phyloP scores from a whole-genome alignment of 2,797 vertebrate species.

The Kryptolebias ocellatus region DNA sequence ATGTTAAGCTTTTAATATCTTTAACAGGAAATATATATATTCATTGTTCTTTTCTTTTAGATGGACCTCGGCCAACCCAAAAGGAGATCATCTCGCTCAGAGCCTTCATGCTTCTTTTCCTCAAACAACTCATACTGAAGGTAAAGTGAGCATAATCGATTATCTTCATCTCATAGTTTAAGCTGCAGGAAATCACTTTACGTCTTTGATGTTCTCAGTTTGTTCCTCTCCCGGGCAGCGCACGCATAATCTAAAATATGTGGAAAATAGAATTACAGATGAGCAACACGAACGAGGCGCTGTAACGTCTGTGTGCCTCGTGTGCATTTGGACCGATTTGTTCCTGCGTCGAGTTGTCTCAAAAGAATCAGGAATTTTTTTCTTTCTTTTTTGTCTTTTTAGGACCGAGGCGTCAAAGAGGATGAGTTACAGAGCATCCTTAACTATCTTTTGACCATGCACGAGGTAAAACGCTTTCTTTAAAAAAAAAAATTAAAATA shows the following conservation, averaged over 20 bases:
- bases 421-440: constrained; percentile 99
- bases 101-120: constrained; percentile 98
- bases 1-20: too few species aligned
- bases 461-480: constrained; percentile 85
- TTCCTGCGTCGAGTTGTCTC: constrained; percentile 6
- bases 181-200: constrained; percentile 37
- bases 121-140: constrained; percentile 99
- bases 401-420: constrained; percentile 99
- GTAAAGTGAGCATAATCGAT: constrained; percentile 69
- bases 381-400: constrained; percentile 10
- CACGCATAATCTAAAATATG: constrained; percentile 39
- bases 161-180: constrained; percentile 32
- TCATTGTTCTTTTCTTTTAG: constrained; percentile 78
- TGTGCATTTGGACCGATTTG: constrained; percentile 38
- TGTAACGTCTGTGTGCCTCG: constrained; percentile 30
- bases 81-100: constrained; percentile 98
- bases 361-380: constrained; percentile 8
- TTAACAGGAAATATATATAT: constrained; percentile 25
- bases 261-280: constrained; percentile 62
- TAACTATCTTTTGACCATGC: constrained; percentile 98
- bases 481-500: constrained; percentile 7
- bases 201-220: constrained; percentile 36
- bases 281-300: constrained; percentile 29
- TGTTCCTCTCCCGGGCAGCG: constrained; percentile 27
- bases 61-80: constrained; percentile 95